A percentile compares a stretch with the other conserved stretches of the same genome.
These are phyloP conservation scores for Diachasma alloeum DNA, from an alignment of 1,140 invertebrate genomes.

Conservation along the genomic window DNA sequence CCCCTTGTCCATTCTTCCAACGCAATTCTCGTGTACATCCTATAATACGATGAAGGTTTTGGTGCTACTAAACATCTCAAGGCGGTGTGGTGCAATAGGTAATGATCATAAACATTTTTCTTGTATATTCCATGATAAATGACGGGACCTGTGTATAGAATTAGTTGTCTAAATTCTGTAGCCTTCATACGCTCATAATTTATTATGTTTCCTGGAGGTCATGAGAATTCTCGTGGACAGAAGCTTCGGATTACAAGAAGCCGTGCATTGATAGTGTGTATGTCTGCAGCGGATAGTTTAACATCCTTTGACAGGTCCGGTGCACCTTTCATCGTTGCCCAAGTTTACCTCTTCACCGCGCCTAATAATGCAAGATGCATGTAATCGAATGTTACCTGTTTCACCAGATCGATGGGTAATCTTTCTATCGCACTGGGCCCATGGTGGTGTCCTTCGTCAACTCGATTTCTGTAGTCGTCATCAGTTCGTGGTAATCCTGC, in stretches of 20 bases:
- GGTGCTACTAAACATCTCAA: slow-evolving; percentile 9
- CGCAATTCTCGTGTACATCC: background rate
- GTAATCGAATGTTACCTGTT: slow-evolving; percentile 35
- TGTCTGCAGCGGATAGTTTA: no score
- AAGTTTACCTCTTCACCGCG: slow-evolving; percentile 19
- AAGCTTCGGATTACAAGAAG: background rate
- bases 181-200: slow-evolving; percentile 28
- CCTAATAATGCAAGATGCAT: slow-evolving; percentile 38
- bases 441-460: slow-evolving; percentile 33
- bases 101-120: slow-evolving; percentile 25
- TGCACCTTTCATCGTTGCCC: no score
- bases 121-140: slow-evolving; percentile 25
- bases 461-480: slow-evolving; percentile 23
- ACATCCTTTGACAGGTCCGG: no score
- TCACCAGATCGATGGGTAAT: slow-evolving; percentile 33
- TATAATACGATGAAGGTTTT: slow-evolving; percentile 1
- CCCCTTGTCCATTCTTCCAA: no score
- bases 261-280: no score
- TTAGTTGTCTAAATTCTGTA: slow-evolving; percentile 31
- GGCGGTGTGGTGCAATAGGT: slow-evolving; percentile 32
- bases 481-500: slow-evolving; percentile 24
- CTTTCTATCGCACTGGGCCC: slow-evolving; percentile 23
- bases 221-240: slow-evolving; percentile 34
- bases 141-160: slow-evolving; percentile 34
- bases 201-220: slow-evolving; percentile 22